Conservation (phyloP, 2,113 vertebrate genomes). For the Myiagra hebetior region DNA sequence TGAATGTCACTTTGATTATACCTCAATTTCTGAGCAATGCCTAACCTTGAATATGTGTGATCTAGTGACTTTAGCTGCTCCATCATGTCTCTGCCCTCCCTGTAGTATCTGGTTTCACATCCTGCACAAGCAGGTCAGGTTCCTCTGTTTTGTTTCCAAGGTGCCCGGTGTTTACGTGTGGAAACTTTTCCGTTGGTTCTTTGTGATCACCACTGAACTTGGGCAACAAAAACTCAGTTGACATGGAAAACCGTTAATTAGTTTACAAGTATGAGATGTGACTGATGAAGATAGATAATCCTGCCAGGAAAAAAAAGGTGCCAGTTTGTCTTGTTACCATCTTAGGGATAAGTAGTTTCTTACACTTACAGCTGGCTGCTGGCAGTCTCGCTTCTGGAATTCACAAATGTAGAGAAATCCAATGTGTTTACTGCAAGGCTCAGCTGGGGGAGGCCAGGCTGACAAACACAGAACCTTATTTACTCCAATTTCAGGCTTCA, state of each 20-base stretch:
- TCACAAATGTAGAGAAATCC: conserved; percentile 24
- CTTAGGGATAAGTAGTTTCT: conserved; percentile 19
- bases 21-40: neutral
- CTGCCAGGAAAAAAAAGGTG: neutral
- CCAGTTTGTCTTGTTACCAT: conserved; percentile 11
- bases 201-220: neutral
- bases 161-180: conserved; percentile 30
- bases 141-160: conserved; percentile 21
- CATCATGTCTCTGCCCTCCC: neutral
- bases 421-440: conserved; percentile 4
- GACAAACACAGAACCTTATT: conserved; percentile 37
- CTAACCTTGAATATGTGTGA: neutral
- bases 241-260: conserved; percentile 28
- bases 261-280: conserved; percentile 1
- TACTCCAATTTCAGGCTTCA: conserved; percentile 54
- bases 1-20: neutral
- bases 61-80: neutral
- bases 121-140: conserved; percentile 26
- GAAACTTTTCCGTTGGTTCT: conserved; percentile 36
- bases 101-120: conserved; percentile 9
- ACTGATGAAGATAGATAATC: conserved; percentile 8
- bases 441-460: neutral
- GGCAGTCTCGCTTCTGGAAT: neutral
- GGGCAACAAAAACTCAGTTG: conserved; percentile 10
- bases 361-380: neutral